phyloP scores from a whole-genome alignment of 2,113 vertebrate species.

The Engystomops pustulosus region DNA sequence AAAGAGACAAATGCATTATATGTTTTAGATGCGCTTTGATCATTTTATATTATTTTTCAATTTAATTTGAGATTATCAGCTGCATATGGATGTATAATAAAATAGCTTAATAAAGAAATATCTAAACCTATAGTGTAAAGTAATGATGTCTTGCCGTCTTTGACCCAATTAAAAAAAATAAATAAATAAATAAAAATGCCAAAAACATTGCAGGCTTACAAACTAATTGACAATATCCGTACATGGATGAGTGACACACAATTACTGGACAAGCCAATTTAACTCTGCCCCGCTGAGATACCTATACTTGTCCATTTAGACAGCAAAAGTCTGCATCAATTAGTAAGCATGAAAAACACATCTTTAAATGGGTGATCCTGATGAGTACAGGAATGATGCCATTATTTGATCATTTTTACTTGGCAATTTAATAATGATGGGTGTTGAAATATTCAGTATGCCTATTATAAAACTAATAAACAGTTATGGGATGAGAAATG shows the following conservation, averaged over 20 bases:
- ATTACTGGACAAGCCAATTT: constrained; percentile 73
- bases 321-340: constrained; percentile 68
- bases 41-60: constrained; percentile 56
- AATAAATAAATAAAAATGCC: constrained; percentile 57
- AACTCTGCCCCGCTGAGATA: constrained; percentile 74
- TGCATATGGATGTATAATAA: constrained; percentile 26
- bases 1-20: constrained; percentile 58
- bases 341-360: constrained; percentile 74
- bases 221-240: constrained; percentile 61
- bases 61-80: constrained; percentile 32
- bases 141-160: neutral
- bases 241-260: constrained; percentile 72
- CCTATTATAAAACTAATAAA: constrained; percentile 28
- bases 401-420: constrained; percentile 49
- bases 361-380: constrained; percentile 65
- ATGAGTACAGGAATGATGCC: constrained; percentile 61
- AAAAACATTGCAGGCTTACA: constrained; percentile 53
- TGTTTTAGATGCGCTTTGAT: constrained; percentile 61
- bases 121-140: neutral
- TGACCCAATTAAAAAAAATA: constrained; percentile 40
- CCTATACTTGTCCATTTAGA: constrained; percentile 70
- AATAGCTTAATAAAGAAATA: constrained; percentile 18
- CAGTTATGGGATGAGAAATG: constrained; percentile 28
- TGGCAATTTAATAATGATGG: constrained; percentile 37
- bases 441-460: constrained; percentile 29